Base-by-base conservation (phyloP, 2,797 vertebrate genomes). In the Poecilia wingei region DNA sequence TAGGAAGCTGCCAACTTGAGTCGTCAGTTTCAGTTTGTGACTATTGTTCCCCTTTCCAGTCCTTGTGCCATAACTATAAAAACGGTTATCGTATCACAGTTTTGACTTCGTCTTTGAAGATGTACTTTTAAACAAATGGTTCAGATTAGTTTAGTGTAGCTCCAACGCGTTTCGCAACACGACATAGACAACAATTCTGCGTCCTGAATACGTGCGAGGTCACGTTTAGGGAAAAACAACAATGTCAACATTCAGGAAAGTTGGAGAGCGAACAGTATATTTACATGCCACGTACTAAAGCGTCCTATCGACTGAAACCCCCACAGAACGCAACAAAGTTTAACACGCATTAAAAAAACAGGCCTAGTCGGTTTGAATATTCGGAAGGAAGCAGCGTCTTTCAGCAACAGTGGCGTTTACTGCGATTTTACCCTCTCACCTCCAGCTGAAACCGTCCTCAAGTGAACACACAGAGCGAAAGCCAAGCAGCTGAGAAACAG, bases 341-440 rank as follows among this genome's bases (percentile, higher is more conserved):
- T 2, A 41, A 25, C 39, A 45, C 41, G 25, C 25, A 14, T 69
- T 2, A 6, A 49, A 59, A 28, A 16, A 57, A 9, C 61, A 49
- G 89, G 90, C 86, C 87, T 75, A 1, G 61, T 47, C 71, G 45
- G 22, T 53, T 4, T 20, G 16, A 3, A 25, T 13, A 7, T 12
- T 33, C n/a, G 28, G 6, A 7, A 72, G 46, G 12, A 33, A 66
- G 16, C 45, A 1, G 4, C 28, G 70, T 51, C 28, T 33, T 31
- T 69, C 66, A 43, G 6, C 22, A 28, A 28, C 22, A 6, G 41
- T 14, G 68, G 25, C 68, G 36, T 69, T 25, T 43, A 10, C 41
- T 69, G 20, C 36, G 39, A 36, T 47, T 61, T 73, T 1, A 12
- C 25, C 8, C 0, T 53, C 94, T 92, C 79, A 96, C 96, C 95